Evolutionary conservation across 2,113 vertebrate genomes (phyloP), one percentile per base, ranked within the genome.

Genomic region (Macrotis lagotis): DNA sequence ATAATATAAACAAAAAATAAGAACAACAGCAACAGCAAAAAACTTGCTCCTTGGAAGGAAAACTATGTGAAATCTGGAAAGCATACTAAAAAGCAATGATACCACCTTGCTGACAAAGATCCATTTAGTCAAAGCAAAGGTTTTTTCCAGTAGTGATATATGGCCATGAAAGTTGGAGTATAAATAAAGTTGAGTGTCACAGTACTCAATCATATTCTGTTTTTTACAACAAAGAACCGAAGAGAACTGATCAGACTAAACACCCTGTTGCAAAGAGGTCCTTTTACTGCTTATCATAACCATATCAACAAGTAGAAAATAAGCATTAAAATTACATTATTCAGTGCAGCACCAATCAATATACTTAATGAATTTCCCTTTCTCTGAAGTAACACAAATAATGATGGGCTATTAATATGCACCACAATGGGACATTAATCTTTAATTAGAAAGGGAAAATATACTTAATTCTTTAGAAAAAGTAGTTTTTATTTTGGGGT

Each of bases 281-380:
- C 11, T 91, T 90, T 5, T 90, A 74, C 89, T 92, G 93, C 93
- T 47, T 89, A 83, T 94, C 94, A 48, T 95, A 93, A 94, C 94
- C 19, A 53, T 37, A 90, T 93, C 1, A 94, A 93, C 31, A 90
- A 66, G 2, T 55, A 31, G 22, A 12, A 66, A 12, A 37, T 37
- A 0, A 22, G 28, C 37, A 89, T 95, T 89, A 50, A 93, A 93
- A 95, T 90, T 89, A 50, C 28, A 95, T 92, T 59, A 5, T 91
- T 66, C 26, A 89, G 90, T 89, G 2, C 24, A 92, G 49, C 49
- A 26, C 48, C 14, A 93, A n/a, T 52, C 92, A 96, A 51, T 48
- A 91, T 59, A 31, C 9, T 48, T 52, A 93, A 52, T 66, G n/a
- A 90, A 44, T 91, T 11, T 90, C 25, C 66, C 9, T 28, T 44